Conservation (phyloP, 2,888 invertebrate species). For the Eupithecia subfuscata region DNA sequence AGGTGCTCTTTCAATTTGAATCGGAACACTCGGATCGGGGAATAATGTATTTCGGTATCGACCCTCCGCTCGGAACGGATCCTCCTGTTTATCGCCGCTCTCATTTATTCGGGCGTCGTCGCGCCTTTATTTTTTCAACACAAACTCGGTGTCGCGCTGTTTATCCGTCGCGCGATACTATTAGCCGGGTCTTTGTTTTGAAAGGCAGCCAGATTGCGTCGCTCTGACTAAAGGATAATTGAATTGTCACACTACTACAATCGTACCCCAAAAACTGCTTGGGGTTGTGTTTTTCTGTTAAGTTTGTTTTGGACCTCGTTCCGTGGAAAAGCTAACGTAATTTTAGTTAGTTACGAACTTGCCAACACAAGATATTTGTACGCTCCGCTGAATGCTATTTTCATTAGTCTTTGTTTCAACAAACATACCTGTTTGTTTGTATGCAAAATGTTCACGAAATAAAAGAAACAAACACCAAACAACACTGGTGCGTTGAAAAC, state of each 20-base stretch:
- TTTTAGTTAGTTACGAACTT: conserved; percentile 30
- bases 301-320: conserved; percentile 41
- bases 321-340: conserved; percentile 26
- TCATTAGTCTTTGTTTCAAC: conserved; percentile 13
- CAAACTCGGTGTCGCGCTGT: conserved; percentile 76
- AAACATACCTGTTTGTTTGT: conserved; percentile 14
- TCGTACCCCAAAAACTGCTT: conserved; percentile 49
- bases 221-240: conserved; percentile 72
- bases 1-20: conserved; percentile 85
- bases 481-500: conserved; percentile 17
- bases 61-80: conserved; percentile 80
- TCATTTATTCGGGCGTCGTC: conserved; percentile 83
- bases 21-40: conserved; percentile 84
- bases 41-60: conserved; percentile 84
- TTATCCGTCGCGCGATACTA: conserved; percentile 76
- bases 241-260: conserved; percentile 70
- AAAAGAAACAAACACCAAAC: conserved; percentile 20
- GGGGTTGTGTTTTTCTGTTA: conserved; percentile 45
- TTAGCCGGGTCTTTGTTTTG: conserved; percentile 79
- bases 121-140: conserved; percentile 82
- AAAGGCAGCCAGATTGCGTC: conserved; percentile 73
- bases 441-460: conserved; percentile 19
- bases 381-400: conserved; percentile 16
- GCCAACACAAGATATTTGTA: neutral
- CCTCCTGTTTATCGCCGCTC: conserved; percentile 83